These are phyloP conservation scores for Pygmarrhopalites habei DNA, from an alignment of 1,140 invertebrate species.

Conservation along the genomic window DNA sequence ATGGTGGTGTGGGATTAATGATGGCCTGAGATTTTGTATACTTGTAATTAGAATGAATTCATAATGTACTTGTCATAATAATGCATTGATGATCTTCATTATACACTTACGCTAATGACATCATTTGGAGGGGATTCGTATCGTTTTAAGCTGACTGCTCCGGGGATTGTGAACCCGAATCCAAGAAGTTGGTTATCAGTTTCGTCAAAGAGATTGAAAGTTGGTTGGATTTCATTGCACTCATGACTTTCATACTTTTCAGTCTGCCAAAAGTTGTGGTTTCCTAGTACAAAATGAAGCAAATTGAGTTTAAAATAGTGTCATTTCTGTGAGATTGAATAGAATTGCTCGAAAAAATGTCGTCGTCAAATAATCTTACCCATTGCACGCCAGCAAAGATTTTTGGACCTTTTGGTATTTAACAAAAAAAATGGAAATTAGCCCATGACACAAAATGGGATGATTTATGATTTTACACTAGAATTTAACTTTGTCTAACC, in stretches of 20 bases:
- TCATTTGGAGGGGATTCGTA: constrained; percentile 2
- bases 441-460: too few species aligned
- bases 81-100: too few species aligned
- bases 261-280: constrained; percentile 29
- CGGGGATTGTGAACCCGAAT: constrained; percentile 20
- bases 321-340: too few species aligned
- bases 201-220: constrained; percentile 24
- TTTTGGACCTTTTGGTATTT: too few species aligned
- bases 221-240: constrained; percentile 25
- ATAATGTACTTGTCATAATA: too few species aligned
- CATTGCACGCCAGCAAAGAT: neutral
- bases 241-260: constrained; percentile 19
- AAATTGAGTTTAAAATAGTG: too few species aligned
- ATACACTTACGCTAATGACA: neutral
- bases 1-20: constrained; percentile 6
- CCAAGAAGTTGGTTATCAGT: constrained; percentile 16
- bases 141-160: neutral
- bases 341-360: too few species aligned
- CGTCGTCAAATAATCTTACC: too few species aligned
- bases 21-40: constrained; percentile 2
- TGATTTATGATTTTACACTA: too few species aligned
- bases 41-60: too few species aligned
- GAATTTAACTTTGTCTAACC: too few species aligned
- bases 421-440: too few species aligned
- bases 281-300: constrained; percentile 4